phyloP scores from a whole-genome alignment of 2,888 invertebrate genomes.

The Arctia plantaginis region DNA sequence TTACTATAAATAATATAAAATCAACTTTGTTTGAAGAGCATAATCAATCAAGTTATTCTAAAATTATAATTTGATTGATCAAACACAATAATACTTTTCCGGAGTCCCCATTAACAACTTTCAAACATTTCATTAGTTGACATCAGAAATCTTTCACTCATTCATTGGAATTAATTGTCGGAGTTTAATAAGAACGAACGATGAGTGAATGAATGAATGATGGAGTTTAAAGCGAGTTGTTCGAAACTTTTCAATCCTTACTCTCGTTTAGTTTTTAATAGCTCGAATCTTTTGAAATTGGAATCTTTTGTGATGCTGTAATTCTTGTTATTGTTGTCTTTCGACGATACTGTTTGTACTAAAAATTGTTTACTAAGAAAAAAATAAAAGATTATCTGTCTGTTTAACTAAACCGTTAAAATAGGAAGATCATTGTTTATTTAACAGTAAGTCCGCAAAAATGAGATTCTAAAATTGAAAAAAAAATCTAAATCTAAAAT shows the following conservation, averaged over 20 bases:
- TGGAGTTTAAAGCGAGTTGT: slow-evolving; percentile 53
- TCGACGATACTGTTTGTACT: not conserved
- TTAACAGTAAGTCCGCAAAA: too few relatives aligned
- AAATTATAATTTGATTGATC: slow-evolving; percentile 5
- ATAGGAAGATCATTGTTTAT: too few relatives aligned
- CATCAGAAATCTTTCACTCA: slow-evolving; percentile 37
- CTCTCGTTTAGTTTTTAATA: slow-evolving; percentile 51
- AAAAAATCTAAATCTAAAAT: too few relatives aligned
- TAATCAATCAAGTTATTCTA: not conserved
- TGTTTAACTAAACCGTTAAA: too few relatives aligned
- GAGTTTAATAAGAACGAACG: slow-evolving; percentile 46
- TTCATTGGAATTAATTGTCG: slow-evolving; percentile 44
- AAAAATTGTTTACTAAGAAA: too few relatives aligned
- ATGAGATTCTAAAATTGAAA: too few relatives aligned
- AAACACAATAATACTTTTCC: slow-evolving; percentile 8
- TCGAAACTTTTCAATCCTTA: slow-evolving; percentile 43
- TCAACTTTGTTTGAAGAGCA: not conserved
- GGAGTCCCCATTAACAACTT: slow-evolving; percentile 17
- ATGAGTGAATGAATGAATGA: slow-evolving; percentile 53
- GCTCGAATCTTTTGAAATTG: slow-evolving; percentile 43
- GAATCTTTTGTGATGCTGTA: slow-evolving; percentile 28
- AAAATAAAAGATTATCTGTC: too few relatives aligned
- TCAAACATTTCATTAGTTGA: slow-evolving; percentile 46
- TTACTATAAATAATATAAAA: not conserved
- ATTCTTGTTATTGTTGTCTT: slow-evolving; percentile 17